These are phyloP conservation scores for Pocillopora verrucosa DNA, from an alignment of 64 coral and sea anemone genomes.

Conservation along the genomic window DNA sequence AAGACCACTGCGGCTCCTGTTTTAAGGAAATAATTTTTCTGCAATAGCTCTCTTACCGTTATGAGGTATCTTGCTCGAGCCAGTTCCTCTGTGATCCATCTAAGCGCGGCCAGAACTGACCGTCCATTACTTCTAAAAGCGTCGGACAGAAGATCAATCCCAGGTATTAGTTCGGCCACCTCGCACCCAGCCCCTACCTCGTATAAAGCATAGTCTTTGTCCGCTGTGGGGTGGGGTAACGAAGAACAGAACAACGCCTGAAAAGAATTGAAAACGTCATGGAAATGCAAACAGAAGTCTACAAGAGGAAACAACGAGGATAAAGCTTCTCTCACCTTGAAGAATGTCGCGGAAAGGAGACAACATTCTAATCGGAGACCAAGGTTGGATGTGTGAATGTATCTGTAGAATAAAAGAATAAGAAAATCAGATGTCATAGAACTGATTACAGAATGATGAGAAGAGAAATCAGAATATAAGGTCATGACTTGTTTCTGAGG, in stretches of 20 bases:
- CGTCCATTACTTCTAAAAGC: constrained; percentile 92
- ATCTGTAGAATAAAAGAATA: constrained; percentile 37
- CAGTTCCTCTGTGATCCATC: constrained; percentile 91
- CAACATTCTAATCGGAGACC: constrained; percentile 82
- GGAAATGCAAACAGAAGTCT: neutral
- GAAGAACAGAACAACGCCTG: constrained; percentile 85
- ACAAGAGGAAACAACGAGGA: neutral
- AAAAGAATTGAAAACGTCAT: constrained; percentile 3
- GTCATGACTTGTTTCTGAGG: too few species aligned
- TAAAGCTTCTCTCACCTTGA: constrained; percentile 46
- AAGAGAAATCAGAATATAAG: too few species aligned
- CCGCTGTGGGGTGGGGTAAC: constrained; percentile 86
- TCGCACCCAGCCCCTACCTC: constrained; percentile 79
- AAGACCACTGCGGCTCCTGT: too few species aligned
- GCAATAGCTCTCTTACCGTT: constrained; percentile 16
- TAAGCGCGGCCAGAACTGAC: constrained; percentile 73
- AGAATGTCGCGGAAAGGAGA: constrained; percentile 72
- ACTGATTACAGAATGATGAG: neutral
- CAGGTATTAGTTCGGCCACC: constrained; percentile 73
- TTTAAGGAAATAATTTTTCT: neutral
- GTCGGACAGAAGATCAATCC: constrained; percentile 89
- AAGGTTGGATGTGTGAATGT: constrained; percentile 88
- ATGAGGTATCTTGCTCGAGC: constrained; percentile 66
- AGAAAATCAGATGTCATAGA: neutral
- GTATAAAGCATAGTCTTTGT: constrained; percentile 92